These are phyloP conservation scores for Ecdyonurus torrentis DNA, from an alignment of 2,888 invertebrate species.

Conservation along the genomic window DNA sequence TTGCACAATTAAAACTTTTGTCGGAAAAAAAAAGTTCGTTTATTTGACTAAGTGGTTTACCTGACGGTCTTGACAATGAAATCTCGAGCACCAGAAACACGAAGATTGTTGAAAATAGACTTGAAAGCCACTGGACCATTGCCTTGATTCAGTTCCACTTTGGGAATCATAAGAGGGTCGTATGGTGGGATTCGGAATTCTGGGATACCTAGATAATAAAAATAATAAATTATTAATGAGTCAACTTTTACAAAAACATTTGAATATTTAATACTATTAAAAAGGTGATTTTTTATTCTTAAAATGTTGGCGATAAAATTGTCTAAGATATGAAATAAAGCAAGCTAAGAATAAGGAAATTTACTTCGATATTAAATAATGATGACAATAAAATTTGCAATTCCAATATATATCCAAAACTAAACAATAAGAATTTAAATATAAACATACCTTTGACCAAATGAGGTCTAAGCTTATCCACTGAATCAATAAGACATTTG, in stretches of 20 bases:
- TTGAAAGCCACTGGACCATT: slow-evolving; percentile 7
- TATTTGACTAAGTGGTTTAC: neutral
- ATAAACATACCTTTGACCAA: slow-evolving; percentile 35
- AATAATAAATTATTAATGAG: no score
- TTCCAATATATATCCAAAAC: no score
- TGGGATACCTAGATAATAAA: slow-evolving; percentile 10
- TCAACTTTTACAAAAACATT: neutral
- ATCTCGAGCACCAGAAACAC: slow-evolving; percentile 6
- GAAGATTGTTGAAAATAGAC: slow-evolving; percentile 7
- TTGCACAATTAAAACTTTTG: no score
- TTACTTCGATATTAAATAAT: no score
- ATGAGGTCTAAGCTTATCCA: slow-evolving; percentile 56
- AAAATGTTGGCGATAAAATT: no score
- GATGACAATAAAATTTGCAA: no score
- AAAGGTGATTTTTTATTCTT: neutral
- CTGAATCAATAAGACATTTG: slow-evolving; percentile 45
- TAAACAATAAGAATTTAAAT: neutral
- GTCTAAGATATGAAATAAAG: no score
- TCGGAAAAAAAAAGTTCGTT: no score
- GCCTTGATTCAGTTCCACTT: slow-evolving; percentile 8
- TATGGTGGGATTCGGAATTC: slow-evolving; percentile 10
- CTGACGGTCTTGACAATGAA: slow-evolving; percentile 2
- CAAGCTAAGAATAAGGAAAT: no score
- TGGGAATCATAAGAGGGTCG: slow-evolving; percentile 9
- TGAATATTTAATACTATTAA: neutral